Base-by-base conservation (phyloP, 2,113 vertebrate species). In the Brevimyrus niger region DNA sequence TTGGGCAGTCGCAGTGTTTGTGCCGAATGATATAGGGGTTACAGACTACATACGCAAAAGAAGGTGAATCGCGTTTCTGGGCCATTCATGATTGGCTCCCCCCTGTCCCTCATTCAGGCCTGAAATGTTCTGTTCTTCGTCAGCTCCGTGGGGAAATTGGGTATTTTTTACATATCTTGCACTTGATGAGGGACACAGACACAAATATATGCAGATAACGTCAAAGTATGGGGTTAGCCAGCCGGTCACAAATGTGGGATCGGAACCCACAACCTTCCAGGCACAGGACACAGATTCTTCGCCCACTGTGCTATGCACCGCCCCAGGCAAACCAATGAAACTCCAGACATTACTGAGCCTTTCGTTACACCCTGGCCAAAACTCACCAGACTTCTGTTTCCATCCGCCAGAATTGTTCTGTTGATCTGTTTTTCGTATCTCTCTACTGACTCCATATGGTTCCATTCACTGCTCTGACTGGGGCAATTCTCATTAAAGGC, bases 301-400 rank as follows among this genome's bases (percentile, higher is more conserved):
- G 3, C 61, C 61, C 61, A 1, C n/a, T 65, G 61, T 65, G 61
- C 61, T 65, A 65, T 27, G n/a, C 61, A 31, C n/a, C n/a, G 31
- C n/a, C 61, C 27, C 61, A 69, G 61, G 61, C 61, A 69, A 69
- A 31, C 61, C 61, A 69, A 13, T 27, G n/a, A 69, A 69, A 69
- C 61, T 69, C 61, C 61, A 31, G 61, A 69, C 50, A 87, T 58
- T 90, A 38, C 73, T 80, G 73, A 87, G 86, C 89, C 69, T 51
- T 88, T 80, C 73, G 7, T 80, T 80, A 80, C 3, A 80, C 15
- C 35, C 73, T 80, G 73, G 35, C 73, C 73, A 80, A 80, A 15
- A 80, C 11, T 80, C 73, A 19, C 73, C 73, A 80, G 73, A 80
- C 35, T 80, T 19, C 73, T 80, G 31, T 42, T 80, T 80, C 42